Percentiles rank a stretch among this genome's conserved stretches.
phyloP scores from a whole-genome alignment of 1,140 invertebrate species.

The Diploscapter pachys region DNA sequence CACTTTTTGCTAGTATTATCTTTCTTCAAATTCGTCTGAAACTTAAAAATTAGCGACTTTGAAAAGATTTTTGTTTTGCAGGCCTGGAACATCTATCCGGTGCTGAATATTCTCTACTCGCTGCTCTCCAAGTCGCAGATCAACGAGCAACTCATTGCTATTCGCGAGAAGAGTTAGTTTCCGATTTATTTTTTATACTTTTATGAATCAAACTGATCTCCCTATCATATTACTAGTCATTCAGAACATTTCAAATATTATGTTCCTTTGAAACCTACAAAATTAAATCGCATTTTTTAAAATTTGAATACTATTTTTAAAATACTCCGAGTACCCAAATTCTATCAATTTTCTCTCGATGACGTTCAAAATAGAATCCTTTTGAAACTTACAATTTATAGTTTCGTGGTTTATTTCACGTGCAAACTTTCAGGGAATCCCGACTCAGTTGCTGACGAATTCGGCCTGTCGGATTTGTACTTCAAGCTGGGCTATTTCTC shows the following conservation, averaged over 20 bases:
- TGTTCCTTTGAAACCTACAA: background rate
- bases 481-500: constrained; percentile 99
- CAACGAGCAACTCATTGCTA: constrained; percentile 87
- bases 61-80: constrained; percentile 38
- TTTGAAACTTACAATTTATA: no score
- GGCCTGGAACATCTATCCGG: constrained; percentile 96
- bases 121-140: constrained; percentile 97
- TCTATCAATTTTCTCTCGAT: no score
- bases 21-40: background rate
- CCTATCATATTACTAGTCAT: background rate
- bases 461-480: constrained; percentile 90
- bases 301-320: background rate
- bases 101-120: constrained; percentile 94
- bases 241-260: background rate
- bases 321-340: no score
- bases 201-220: constrained; percentile 4
- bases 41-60: no score
- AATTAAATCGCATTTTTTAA: background rate
- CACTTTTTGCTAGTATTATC: background rate
- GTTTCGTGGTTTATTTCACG: background rate
- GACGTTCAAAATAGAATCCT: no score
- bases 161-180: constrained; percentile 61
- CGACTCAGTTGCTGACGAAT: constrained; percentile 91
- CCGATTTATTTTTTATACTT: constrained; percentile 7
- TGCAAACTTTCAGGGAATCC: constrained; percentile 71